Percentiles rank a stretch among this genome's conserved stretches.
These are phyloP conservation scores for Coregonus sp. DNA, from an alignment of 2,797 vertebrate genomes.

Conservation along the genomic window DNA sequence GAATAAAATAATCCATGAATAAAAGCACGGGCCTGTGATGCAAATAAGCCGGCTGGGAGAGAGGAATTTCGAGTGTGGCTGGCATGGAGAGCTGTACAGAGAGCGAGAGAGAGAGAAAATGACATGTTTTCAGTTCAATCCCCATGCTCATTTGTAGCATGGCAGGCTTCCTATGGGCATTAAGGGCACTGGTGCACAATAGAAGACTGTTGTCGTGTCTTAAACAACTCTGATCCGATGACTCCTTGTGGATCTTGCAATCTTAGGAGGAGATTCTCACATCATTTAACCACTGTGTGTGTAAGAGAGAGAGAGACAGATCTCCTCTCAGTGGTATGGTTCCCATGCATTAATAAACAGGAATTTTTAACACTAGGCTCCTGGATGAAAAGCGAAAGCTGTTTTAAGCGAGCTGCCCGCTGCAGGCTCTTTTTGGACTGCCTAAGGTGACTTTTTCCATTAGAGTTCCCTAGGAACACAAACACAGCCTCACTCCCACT, in stretches of 20 bases:
- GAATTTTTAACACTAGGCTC: conserved; percentile 63
- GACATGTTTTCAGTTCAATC: neutral
- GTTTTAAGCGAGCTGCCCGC: conserved; percentile 35
- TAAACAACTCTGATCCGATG: neutral
- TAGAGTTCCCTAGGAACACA: conserved; percentile 49
- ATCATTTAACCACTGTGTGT: neutral
- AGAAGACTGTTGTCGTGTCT: neutral
- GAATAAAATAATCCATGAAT: conserved; percentile 70
- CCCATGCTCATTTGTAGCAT: neutral
- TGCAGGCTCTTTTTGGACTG: conserved; percentile 39
- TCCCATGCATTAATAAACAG: conserved; percentile 72
- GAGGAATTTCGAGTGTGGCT: conserved; percentile 22
- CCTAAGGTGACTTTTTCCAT: conserved; percentile 67
- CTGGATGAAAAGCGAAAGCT: conserved; percentile 38
- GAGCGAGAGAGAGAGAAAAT: conserved; percentile 4
- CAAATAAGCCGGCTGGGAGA: conserved; percentile 49
- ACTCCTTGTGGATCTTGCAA: neutral
- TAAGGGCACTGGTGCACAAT: neutral
- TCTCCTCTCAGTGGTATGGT: conserved; percentile 34
- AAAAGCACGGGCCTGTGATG: conserved; percentile 56
- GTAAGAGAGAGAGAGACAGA: conserved; percentile 12
- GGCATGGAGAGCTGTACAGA: conserved; percentile 1
- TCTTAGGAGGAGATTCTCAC: neutral
- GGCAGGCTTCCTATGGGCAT: neutral
- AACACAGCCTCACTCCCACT: conserved; percentile 8